Base-by-base conservation (phyloP, 2,113 vertebrate genomes). In the Pampusana beccarii region DNA sequence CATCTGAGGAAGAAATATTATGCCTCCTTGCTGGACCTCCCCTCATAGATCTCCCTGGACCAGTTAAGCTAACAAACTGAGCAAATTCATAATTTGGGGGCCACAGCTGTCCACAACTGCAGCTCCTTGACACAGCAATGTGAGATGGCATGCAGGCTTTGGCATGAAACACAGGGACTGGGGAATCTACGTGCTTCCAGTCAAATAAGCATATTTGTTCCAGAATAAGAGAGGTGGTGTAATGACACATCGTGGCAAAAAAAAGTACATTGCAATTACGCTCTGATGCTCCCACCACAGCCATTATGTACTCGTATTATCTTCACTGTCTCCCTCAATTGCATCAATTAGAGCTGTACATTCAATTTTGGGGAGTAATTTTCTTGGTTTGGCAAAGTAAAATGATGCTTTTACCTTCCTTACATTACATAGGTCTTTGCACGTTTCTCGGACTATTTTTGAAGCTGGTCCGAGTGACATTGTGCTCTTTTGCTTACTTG, bases 201-300 rank as follows among this genome's bases (percentile, higher is more conserved):
- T 83, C 13, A 70, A 79, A 92, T 38, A 61, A 80, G 64, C 34
- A 7, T 21, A 80, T 77, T 83, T 88, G 18, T 94, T 94, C 67
- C 72, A 88, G 64, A 51, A 62, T 70, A 93, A 36, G 56, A 93
- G 88, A 86, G 64, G 85, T 86, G 34, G 38, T 86, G n/a, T 34
- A 62, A 92, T 93, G 67, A 88, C 83, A 83, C 42, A 67, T 26
- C n/a, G 38, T 62, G 38, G 42, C 11, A 66, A 66, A 92, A 91
- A 69, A 69, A 92, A 79, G 50, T 50, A 80, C 90, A 78, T 60
- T 90, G 79, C 86, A 92, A 83, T 95, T 93, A 83, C 8, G 0
- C 64, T 83, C 71, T 74, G 92, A 90, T 92, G 90, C 80, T 95
- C 75, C 82, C 29, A 16, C 81, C 90, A 80, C 51, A 90, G 88